phyloP scores from a whole-genome alignment of 2,113 vertebrate species.

The Puntigrus tetrazona region DNA sequence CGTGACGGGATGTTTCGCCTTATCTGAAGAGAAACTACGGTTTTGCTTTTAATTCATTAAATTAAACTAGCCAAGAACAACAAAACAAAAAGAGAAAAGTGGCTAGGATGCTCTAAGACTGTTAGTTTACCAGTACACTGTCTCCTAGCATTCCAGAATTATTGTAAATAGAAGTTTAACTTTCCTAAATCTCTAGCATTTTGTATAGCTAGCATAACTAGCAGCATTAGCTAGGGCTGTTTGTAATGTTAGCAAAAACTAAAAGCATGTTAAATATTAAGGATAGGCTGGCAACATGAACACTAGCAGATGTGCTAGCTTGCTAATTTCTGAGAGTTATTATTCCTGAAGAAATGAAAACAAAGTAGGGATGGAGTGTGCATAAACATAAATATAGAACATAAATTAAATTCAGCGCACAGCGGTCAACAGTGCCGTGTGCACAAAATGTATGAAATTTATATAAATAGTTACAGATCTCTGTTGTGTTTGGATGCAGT shows the following conservation, averaged over 20 bases:
- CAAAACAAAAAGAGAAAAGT: background rate
- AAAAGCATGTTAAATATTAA: background rate
- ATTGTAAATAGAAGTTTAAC: background rate
- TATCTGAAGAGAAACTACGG: background rate
- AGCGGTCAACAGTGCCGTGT: background rate
- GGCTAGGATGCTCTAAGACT: background rate
- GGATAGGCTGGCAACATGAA: background rate
- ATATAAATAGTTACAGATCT: constrained; percentile 52
- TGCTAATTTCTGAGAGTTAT: background rate
- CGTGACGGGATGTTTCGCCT: background rate
- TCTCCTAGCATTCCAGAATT: background rate
- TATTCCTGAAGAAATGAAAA: background rate
- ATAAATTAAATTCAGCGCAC: constrained; percentile 11
- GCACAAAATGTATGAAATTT: background rate
- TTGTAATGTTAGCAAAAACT: background rate
- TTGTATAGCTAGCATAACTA: background rate
- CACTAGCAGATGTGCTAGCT: background rate
- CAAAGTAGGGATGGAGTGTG: background rate
- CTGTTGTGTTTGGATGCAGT: constrained; percentile 38
- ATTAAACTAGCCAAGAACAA: background rate
- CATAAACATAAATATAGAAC: constrained; percentile 25
- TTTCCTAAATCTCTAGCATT: background rate
- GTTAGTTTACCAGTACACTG: background rate
- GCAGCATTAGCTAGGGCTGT: background rate
- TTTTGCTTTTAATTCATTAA: background rate